Base-by-base conservation (phyloP, 2,113 vertebrate genomes). In the Nothocercus nigrocapillus region DNA sequence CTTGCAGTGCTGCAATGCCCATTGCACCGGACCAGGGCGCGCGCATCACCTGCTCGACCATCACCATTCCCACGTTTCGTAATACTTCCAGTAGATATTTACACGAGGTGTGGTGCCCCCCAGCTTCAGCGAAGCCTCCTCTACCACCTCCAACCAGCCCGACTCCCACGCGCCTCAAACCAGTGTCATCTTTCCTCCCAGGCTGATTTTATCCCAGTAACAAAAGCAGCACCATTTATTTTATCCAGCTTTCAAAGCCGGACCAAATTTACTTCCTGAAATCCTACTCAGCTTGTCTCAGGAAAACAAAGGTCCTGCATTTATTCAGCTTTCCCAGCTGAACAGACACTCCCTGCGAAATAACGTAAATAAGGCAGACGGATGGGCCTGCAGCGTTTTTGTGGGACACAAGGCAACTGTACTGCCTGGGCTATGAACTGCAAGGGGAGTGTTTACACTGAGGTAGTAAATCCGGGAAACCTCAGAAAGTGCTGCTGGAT, bases 141-240 rank as follows among this genome's bases (percentile, higher is more conserved):
- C 27, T 22, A 8, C 51, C 47, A 16, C 20, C 34, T 54, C 11
- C 14, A 5, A 47, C 30, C 49, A 64, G 56, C 8, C 27, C 53
- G 47, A 58, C 5, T 27, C 13, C 51, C 63, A 32, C 3, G 0
- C 5, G 0, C 5, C 28, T 44, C 42, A 58, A 45, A 56, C 54
- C 51, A 17, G 69, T 30, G 8, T 5, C 75, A 21, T 13, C 64
- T 12, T 67, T 59, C 34, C 30, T 61, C 56, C 59, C 21, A 38
- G 45, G 32, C 32, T 51, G 72, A 47, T 76, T 58, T 44, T n/a
- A 30, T 36, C 42, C 66, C 5, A 0, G 5, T 17, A 82, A 79
- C 72, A 58, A n/a, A 12, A 58, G 47, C 77, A 63, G 28, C 47
- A 14, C 36, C 1, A 0, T 19, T 58, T 5, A 59, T 61, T 80